Conservation (phyloP, 2,888 invertebrate species). For the Geophilus truncorum region DNA sequence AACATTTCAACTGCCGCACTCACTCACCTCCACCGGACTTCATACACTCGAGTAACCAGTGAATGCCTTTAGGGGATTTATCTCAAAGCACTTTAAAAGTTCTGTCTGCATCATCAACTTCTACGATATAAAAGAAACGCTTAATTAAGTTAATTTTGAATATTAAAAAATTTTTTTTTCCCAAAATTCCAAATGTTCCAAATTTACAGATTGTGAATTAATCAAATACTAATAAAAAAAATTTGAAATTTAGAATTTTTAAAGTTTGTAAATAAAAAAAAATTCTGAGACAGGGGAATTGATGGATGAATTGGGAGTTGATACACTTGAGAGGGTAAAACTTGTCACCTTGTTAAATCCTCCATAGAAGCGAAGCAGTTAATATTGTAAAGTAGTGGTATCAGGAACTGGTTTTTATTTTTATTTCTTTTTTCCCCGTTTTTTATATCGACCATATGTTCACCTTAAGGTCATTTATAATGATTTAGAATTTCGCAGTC, state of each 20-base stretch:
- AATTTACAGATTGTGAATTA: no score
- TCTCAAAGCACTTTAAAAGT: background rate
- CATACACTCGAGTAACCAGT: background rate
- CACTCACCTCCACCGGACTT: background rate
- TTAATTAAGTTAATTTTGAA: no score
- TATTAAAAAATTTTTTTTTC: background rate
- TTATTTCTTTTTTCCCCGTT: background rate
- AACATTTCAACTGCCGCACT: background rate
- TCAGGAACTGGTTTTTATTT: background rate
- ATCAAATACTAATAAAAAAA: background rate
- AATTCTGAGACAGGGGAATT: no score
- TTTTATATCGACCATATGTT: background rate
- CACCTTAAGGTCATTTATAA: conserved; percentile 11
- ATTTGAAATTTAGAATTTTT: background rate
- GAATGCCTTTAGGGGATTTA: no score
- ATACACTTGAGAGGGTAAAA: background rate
- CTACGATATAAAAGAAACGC: no score
- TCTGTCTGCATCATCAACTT: background rate
- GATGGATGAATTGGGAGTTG: background rate
- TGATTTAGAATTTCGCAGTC: background rate
- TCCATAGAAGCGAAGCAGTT: background rate
- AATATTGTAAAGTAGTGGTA: background rate
- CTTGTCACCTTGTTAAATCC: background rate
- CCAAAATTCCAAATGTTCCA: no score
- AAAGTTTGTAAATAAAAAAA: no score